Percentiles rank a stretch among this genome's conserved stretches.
Conservation (phyloP, 2,797 vertebrate species). For the Takifugu rubripes region DNA sequence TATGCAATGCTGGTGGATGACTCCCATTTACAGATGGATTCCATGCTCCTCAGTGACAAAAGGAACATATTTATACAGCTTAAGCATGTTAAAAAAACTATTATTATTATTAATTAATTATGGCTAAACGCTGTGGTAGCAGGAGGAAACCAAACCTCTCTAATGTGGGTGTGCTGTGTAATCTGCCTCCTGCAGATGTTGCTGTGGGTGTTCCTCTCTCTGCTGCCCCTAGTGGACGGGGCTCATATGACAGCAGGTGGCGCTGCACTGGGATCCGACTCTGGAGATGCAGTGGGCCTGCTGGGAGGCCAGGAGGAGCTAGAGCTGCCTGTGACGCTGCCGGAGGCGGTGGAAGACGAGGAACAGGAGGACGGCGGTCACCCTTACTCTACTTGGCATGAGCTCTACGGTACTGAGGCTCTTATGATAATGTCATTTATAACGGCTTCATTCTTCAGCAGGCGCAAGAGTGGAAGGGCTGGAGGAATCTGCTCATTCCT, state of each 20-base stretch:
- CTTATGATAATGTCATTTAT: constrained; percentile 19
- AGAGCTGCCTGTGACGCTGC: constrained; percentile 66
- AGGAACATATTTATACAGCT: too few relatives aligned
- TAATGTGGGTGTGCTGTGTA: not conserved
- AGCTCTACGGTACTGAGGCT: constrained; percentile 59
- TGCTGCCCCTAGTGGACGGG: constrained; percentile 74
- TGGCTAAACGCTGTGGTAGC: too few relatives aligned
- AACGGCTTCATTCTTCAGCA: constrained; percentile 8
- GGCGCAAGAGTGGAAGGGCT: constrained; percentile 5
- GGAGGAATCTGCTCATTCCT: constrained; percentile 22
- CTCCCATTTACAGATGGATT: too few relatives aligned
- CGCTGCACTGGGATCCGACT: constrained; percentile 41
- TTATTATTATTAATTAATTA: too few relatives aligned
- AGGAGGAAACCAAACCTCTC: too few relatives aligned
- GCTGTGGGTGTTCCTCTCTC: constrained; percentile 71
- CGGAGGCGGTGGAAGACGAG: constrained; percentile 68
- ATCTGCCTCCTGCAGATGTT: constrained; percentile 61
- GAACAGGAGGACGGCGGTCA: constrained; percentile 59
- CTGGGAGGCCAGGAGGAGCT: constrained; percentile 58
- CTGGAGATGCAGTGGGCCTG: constrained; percentile 46
- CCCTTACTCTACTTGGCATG: constrained; percentile 68
- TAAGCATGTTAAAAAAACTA: too few relatives aligned
- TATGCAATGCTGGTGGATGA: too few relatives aligned
- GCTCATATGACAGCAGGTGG: constrained; percentile 46
- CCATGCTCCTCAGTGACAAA: too few relatives aligned